phyloP scores from a whole-genome alignment of 35 echinoderm and acorn worm genomes.

The Ophioderma brevispina region DNA sequence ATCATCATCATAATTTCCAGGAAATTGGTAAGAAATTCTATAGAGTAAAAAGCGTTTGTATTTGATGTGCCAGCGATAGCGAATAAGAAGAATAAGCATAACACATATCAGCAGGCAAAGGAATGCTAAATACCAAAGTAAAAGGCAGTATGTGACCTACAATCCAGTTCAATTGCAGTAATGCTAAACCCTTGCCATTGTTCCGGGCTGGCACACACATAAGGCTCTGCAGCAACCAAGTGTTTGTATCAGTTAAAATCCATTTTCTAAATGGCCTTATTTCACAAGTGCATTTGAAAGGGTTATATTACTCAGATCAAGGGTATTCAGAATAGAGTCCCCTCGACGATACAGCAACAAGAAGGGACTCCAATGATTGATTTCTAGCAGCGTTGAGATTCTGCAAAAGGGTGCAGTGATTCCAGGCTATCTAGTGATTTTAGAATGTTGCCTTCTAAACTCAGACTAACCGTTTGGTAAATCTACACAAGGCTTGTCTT shows the following conservation, averaged over 20 bases:
- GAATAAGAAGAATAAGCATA: background rate
- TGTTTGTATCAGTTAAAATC: background rate
- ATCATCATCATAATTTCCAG: background rate
- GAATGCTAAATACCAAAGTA: background rate
- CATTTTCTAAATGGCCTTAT: background rate
- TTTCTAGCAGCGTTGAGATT: background rate
- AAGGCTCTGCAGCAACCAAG: background rate
- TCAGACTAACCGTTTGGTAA: background rate
- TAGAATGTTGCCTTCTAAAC: background rate
- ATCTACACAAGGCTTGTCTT: background rate
- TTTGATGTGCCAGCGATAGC: background rate
- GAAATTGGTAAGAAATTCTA: background rate
- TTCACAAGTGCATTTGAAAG: background rate
- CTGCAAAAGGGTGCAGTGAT: background rate
- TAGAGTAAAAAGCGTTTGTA: background rate
- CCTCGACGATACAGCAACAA: background rate
- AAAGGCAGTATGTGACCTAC: background rate
- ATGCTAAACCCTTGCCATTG: background rate
- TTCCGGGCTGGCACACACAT: background rate
- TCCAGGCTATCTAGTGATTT: background rate
- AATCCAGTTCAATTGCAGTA: background rate
- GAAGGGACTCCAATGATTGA: background rate
- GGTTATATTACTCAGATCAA: background rate
- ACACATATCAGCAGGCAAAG: background rate
- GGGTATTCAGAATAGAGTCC: background rate